Percentiles rank a stretch among this genome's conserved stretches.
These are phyloP conservation scores for Brachystomella parvula DNA, from an alignment of 1,140 invertebrate genomes.

Conservation along the genomic window DNA sequence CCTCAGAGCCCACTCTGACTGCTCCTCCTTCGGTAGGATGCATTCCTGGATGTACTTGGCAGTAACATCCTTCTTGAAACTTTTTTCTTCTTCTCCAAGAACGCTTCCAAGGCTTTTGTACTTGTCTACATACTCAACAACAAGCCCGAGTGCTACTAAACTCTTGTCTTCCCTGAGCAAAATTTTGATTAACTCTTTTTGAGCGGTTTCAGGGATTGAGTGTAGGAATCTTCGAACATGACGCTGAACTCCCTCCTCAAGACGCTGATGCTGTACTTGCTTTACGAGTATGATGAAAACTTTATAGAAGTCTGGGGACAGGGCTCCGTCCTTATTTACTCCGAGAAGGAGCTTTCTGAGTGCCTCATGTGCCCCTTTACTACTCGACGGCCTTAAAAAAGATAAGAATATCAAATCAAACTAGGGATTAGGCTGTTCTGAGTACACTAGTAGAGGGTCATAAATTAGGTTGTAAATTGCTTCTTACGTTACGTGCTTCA, in stretches of 20 bases:
- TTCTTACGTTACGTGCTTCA: too few relatives aligned
- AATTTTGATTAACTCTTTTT: background rate
- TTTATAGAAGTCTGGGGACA: background rate
- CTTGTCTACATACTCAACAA: background rate
- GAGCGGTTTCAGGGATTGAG: background rate
- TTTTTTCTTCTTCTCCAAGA: background rate
- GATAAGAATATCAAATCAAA: background rate
- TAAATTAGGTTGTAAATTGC: too few relatives aligned
- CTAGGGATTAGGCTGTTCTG: too few relatives aligned
- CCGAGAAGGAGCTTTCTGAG: conserved; percentile 16
- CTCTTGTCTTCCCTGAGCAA: conserved; percentile 11
- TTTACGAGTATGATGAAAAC: background rate
- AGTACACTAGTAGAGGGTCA: too few relatives aligned
- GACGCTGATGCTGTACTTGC: conserved; percentile 4
- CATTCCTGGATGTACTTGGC: conserved; percentile 71
- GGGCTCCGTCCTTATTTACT: background rate
- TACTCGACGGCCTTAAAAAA: conserved; percentile 19
- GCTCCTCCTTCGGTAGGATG: conserved; percentile 69
- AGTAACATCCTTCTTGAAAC: conserved; percentile 52
- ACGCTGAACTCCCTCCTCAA: background rate
- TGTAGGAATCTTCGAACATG: background rate
- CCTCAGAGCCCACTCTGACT: conserved; percentile 57
- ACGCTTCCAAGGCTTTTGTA: background rate
- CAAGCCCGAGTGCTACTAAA: conserved; percentile 12
- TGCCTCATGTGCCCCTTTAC: conserved; percentile 12